phyloP scores from a whole-genome alignment of 2,797 vertebrate species.

The Tadarida brasiliensis region DNA sequence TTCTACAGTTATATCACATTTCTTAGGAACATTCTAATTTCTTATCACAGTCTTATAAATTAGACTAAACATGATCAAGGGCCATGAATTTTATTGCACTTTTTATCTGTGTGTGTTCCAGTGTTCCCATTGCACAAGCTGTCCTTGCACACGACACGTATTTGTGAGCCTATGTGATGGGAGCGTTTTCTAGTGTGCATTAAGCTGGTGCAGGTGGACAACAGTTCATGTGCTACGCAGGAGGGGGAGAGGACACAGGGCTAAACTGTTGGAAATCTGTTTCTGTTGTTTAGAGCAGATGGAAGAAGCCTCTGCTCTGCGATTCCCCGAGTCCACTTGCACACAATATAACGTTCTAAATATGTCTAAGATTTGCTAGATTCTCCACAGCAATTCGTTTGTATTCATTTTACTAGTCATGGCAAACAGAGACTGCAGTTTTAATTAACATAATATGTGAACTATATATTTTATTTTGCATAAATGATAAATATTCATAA shows the following conservation, averaged over 20 bases:
- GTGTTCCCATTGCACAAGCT: neutral
- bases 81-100: neutral
- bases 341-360: constrained; percentile 69
- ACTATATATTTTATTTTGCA: constrained; percentile 26
- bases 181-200: neutral
- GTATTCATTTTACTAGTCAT: constrained; percentile 72
- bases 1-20: neutral
- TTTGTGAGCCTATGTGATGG: neutral
- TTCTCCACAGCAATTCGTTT: constrained; percentile 75
- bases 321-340: constrained; percentile 66
- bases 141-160: neutral
- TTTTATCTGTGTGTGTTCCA: neutral
- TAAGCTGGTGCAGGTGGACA: neutral
- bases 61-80: neutral
- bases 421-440: constrained; percentile 58
- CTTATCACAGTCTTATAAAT: neutral
- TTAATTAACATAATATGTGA: constrained; percentile 10
- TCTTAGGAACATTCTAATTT: neutral
- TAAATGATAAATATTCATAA: constrained; percentile 65
- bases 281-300: constrained; percentile 66
- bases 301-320: constrained; percentile 51
- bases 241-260: constrained; percentile 61
- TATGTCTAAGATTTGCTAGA: neutral
- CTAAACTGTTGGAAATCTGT: constrained; percentile 51
- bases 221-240: neutral